A percentile compares a stretch with the other conserved stretches of the same genome.
Conservation (phyloP, 2,888 invertebrate species). For the Gymnoscelis rufifasciata region DNA sequence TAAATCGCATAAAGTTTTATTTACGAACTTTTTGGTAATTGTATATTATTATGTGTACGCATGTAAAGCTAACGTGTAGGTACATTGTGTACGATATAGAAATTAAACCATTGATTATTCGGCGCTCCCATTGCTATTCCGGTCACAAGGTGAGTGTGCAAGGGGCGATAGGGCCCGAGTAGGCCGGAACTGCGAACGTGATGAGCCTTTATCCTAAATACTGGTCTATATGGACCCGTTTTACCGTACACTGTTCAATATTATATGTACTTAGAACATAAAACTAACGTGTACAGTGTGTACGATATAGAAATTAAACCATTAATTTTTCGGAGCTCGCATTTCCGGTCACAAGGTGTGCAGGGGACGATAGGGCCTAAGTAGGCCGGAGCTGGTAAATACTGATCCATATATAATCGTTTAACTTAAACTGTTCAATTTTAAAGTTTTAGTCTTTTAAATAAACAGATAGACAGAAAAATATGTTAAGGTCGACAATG, state of each 20-base stretch:
- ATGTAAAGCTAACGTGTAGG: too few relatives aligned
- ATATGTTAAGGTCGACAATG: too few relatives aligned
- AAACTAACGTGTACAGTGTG: too few relatives aligned
- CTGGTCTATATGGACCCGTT: constrained; percentile 1
- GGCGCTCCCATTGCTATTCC: constrained; percentile 28
- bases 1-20: too few relatives aligned
- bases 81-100: not conserved
- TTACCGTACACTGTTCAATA: not conserved
- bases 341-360: constrained; percentile 32
- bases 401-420: not conserved
- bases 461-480: too few relatives aligned
- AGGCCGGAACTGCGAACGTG: constrained; percentile 40
- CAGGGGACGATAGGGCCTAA: constrained; percentile 26
- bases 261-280: not conserved
- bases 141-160: constrained; percentile 30
- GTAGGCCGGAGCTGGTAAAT: constrained; percentile 31
- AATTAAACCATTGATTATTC: constrained; percentile 26
- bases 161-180: constrained; percentile 28
- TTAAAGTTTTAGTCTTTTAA: too few relatives aligned
- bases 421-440: not conserved
- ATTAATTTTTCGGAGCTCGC: constrained; percentile 23
- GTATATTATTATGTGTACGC: too few relatives aligned
- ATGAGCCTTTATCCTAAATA: constrained; percentile 20
- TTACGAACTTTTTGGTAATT: too few relatives aligned
- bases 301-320: constrained; percentile 12